These are phyloP conservation scores for Remorina albescens DNA, from an alignment of 2,797 vertebrate species.

Conservation along the genomic window DNA sequence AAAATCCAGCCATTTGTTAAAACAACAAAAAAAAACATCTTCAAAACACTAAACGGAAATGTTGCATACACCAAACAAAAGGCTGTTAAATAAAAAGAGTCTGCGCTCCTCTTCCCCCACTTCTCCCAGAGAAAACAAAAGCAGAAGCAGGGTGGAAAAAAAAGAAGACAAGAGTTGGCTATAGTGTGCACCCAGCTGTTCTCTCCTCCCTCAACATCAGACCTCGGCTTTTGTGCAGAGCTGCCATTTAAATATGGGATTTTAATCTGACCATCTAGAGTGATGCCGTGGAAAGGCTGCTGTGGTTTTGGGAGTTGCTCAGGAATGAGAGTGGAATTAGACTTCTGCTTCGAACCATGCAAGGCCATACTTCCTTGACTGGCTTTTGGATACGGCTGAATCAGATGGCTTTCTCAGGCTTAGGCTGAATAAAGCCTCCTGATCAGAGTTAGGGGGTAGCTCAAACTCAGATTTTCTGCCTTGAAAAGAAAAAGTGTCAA, in stretches of 20 bases:
- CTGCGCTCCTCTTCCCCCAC: constrained; percentile 12
- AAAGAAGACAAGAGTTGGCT: constrained; percentile 53
- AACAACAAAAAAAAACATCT: constrained; percentile 11
- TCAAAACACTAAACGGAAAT: constrained; percentile 30
- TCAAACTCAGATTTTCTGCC: background rate
- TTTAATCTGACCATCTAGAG: constrained; percentile 69
- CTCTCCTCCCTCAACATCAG: constrained; percentile 37
- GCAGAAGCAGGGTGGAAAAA: constrained; percentile 33
- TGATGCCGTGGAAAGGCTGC: constrained; percentile 80
- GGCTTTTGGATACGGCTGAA: constrained; percentile 42
- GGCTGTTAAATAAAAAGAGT: constrained; percentile 24
- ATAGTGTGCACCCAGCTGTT: constrained; percentile 73
- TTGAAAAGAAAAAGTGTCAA: background rate
- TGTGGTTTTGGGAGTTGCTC: constrained; percentile 65
- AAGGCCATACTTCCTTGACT: constrained; percentile 41
- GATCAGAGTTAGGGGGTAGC: background rate
- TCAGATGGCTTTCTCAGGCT: constrained; percentile 42
- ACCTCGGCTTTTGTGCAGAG: constrained; percentile 49
- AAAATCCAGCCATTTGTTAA: background rate
- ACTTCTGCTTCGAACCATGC: constrained; percentile 53
- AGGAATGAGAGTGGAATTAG: constrained; percentile 57
- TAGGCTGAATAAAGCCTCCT: background rate
- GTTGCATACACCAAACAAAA: constrained; percentile 45
- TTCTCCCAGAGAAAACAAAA: constrained; percentile 65
- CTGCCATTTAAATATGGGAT: constrained; percentile 75